Conservation (phyloP, 2,888 invertebrate species). For the Leptinotarsa rubiginosa region DNA sequence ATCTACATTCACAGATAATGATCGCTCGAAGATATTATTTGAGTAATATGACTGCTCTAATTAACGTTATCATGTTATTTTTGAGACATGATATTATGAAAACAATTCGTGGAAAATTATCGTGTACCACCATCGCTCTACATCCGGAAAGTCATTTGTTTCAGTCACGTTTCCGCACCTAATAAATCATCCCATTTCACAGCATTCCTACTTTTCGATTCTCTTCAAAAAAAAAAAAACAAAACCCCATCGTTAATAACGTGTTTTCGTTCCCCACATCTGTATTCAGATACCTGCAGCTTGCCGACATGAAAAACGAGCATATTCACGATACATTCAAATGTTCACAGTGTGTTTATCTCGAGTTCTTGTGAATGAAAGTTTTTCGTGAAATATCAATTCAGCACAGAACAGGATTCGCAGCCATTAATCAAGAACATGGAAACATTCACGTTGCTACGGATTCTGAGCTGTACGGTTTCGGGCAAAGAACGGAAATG, state of each 20-base stretch:
- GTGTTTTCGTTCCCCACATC: background rate
- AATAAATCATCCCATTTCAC: slow-evolving; percentile 3
- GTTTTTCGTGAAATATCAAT: slow-evolving; percentile 17
- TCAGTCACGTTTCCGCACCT: background rate
- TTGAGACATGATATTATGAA: no score
- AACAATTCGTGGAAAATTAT: background rate
- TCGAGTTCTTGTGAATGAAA: slow-evolving; percentile 6
- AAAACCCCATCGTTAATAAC: slow-evolving; percentile 4
- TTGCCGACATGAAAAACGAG: slow-evolving; percentile 13
- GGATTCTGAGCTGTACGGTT: slow-evolving; percentile 1
- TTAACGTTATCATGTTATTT: no score
- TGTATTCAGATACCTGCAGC: slow-evolving; percentile 10
- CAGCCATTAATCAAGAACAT: slow-evolving; percentile 10
- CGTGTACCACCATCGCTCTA: background rate
- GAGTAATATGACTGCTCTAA: no score
- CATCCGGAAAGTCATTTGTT: background rate
- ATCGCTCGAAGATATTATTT: no score
- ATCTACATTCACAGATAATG: no score
- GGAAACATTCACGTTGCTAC: slow-evolving; percentile 5
- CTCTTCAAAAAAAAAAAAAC: background rate
- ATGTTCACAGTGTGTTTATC: background rate
- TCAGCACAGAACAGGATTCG: background rate
- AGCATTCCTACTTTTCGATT: background rate
- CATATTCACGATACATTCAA: background rate
- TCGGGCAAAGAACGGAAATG: background rate